Conservation (phyloP, 2,888 invertebrate species). For the Dendrolimus pini region DNA sequence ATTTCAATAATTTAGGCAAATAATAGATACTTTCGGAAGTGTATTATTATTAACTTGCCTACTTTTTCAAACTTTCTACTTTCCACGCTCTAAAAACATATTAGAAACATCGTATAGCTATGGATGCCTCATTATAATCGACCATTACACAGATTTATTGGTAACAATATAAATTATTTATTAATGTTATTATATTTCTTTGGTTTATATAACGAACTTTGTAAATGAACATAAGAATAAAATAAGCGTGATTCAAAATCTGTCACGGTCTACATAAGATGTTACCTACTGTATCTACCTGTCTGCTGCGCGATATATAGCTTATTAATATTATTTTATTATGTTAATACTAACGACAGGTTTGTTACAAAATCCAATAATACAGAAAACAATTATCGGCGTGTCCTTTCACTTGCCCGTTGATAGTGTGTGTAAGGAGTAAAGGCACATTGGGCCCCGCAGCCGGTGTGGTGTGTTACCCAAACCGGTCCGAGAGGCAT, state of each 20-base stretch:
- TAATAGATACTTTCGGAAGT: conserved; percentile 48
- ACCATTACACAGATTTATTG: conserved; percentile 36
- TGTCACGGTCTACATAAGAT: neutral
- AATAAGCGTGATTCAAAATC: neutral
- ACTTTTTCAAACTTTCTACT: conserved; percentile 73
- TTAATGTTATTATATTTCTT: conserved; percentile 5
- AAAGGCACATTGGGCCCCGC: conserved; percentile 49
- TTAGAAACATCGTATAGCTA: conserved; percentile 64
- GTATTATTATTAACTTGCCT: conserved; percentile 53
- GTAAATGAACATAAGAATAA: neutral
- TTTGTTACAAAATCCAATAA: conserved; percentile 54
- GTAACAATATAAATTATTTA: conserved; percentile 18
- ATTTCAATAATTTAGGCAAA: conserved; percentile 16
- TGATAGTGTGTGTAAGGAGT: conserved; percentile 31
- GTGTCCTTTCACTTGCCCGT: conserved; percentile 70
- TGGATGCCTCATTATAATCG: conserved; percentile 53
- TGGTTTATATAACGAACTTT: neutral
- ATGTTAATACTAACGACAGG: conserved; percentile 20
- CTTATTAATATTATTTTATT: conserved; percentile 31
- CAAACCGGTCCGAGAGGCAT: conserved; percentile 67
- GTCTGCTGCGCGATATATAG: neutral
- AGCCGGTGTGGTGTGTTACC: conserved; percentile 50
- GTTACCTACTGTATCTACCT: neutral
- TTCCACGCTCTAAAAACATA: conserved; percentile 75
- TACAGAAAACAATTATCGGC: conserved; percentile 64